Base-by-base conservation (phyloP, 2,113 vertebrate species). In the Salvelinus alpinus region DNA sequence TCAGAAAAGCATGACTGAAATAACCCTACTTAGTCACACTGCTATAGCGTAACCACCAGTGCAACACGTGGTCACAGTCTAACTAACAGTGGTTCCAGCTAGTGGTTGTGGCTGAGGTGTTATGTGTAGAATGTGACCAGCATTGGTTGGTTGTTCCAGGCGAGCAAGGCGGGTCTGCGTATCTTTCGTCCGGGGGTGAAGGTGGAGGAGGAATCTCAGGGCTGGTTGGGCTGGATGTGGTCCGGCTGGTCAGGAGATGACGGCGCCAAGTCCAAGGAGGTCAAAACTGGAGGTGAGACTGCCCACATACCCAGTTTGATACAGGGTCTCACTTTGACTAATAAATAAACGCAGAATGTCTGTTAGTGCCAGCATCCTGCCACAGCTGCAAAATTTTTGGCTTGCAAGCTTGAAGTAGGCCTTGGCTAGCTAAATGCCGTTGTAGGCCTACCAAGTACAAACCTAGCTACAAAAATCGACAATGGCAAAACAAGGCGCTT, bases 201-300 rank as follows among this genome's bases (percentile, higher is more conserved):
- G 86, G 92, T 95, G 91, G 93, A 96, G 83, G 96, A 96, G 83
- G 90, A 92, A 80, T 93, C 94, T 67, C 91, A 93, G 89, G 96
- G 97, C 73, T 99, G 97, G 97, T 83, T 98, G 66, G 85, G 90
- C 74, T 99, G 97, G 97, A 90, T 96, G 77, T 99, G 97, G 97
- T 31, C 24, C 4, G 92, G 80, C 86, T 98, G 96, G 97, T 93
- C 94, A 54, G 91, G 90, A 88, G 79, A 91, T 31, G 83, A 85
- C 20, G 79, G 82, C 18, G 51, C 93, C 57, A 16, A 88, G 73
- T 82, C 73, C 16, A 92, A 92, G 74, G 95, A 96, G 57, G 47
- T 77, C 73, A 98, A 97, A 80, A 81, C 92, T 84, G 95, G 94
- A 94, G 94, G 96, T 96, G 88, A 54, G 51, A 72, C 13, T 2